A percentile compares a stretch with the other conserved stretches of the same genome.
These are phyloP conservation scores for Nomada fabriciana DNA, from an alignment of 2,888 invertebrate species.

Conservation along the genomic window DNA sequence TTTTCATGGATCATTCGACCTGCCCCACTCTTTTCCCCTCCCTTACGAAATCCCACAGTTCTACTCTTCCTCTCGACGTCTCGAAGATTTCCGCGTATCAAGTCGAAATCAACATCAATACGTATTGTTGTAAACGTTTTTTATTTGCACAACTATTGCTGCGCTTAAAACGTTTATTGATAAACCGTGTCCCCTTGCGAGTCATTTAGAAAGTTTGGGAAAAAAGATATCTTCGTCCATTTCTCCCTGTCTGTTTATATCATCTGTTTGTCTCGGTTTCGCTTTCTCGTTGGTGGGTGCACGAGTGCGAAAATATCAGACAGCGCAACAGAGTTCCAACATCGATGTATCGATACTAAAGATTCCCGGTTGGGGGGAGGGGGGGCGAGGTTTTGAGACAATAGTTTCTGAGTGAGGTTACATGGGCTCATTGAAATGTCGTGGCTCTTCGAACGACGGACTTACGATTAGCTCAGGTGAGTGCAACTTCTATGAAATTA, in stretches of 20 bases:
- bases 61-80: constrained; percentile 57
- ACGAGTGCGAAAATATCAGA: constrained; percentile 42
- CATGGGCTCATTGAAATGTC: constrained; percentile 82
- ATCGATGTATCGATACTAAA: constrained; percentile 55
- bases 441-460: constrained; percentile 81
- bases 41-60: constrained; percentile 1
- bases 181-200: neutral
- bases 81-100: constrained; percentile 51
- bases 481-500: constrained; percentile 45
- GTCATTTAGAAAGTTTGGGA: constrained; percentile 5
- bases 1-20: constrained; percentile 21
- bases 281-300: constrained; percentile 28
- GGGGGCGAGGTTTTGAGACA: constrained; percentile 45
- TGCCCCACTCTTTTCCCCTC: constrained; percentile 15
- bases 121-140: constrained; percentile 30
- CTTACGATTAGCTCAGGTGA: constrained; percentile 83
- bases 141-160: constrained; percentile 12
- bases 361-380: neutral
- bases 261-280: constrained; percentile 14
- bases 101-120: constrained; percentile 26
- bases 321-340: constrained; percentile 33
- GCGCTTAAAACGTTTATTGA: constrained; percentile 8
- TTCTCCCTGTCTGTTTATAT: constrained; percentile 9
- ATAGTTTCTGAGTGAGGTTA: constrained; percentile 70
- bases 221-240: neutral